These are phyloP conservation scores for Dascillus cervinus DNA, from an alignment of 2,888 invertebrate species.

Conservation along the genomic window DNA sequence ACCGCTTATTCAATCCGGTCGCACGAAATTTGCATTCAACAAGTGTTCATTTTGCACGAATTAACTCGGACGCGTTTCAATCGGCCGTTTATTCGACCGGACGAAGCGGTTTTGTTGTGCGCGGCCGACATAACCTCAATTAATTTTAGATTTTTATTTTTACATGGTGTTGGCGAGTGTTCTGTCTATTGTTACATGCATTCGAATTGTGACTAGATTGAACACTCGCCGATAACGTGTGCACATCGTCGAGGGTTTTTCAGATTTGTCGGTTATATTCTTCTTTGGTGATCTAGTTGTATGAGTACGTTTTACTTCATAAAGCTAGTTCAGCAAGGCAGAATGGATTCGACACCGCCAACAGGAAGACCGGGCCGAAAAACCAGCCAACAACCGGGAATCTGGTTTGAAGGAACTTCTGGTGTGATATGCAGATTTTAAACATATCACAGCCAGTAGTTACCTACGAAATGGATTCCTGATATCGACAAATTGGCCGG, in stretches of 20 bases:
- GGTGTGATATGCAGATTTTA: constrained; percentile 42
- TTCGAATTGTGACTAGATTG: constrained; percentile 39
- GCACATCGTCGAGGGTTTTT: background rate
- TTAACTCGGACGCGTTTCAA: too few species aligned
- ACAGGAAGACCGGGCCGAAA: too few species aligned
- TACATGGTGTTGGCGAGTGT: constrained; percentile 36
- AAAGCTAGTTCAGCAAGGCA: constrained; percentile 46
- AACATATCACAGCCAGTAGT: constrained; percentile 46
- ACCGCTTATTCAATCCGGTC: constrained; percentile 7
- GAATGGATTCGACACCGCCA: constrained; percentile 36
- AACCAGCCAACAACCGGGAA: too few species aligned
- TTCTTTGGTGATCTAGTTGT: constrained; percentile 46
- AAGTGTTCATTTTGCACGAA: too few species aligned
- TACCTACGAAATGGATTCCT: constrained; percentile 42
- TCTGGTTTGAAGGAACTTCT: constrained; percentile 44
- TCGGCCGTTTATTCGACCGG: too few species aligned
- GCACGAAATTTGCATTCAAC: too few species aligned
- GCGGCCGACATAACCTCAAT: constrained; percentile 15
- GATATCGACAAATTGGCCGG: constrained; percentile 22
- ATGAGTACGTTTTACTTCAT: constrained; percentile 40
- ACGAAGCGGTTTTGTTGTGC: too few species aligned
- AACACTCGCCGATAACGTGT: constrained; percentile 39
- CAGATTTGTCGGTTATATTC: constrained; percentile 26
- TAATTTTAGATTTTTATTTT: constrained; percentile 4
- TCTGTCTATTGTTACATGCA: constrained; percentile 36